Base-by-base conservation (phyloP, 2,888 invertebrate species). In the Chironomus riparius region DNA sequence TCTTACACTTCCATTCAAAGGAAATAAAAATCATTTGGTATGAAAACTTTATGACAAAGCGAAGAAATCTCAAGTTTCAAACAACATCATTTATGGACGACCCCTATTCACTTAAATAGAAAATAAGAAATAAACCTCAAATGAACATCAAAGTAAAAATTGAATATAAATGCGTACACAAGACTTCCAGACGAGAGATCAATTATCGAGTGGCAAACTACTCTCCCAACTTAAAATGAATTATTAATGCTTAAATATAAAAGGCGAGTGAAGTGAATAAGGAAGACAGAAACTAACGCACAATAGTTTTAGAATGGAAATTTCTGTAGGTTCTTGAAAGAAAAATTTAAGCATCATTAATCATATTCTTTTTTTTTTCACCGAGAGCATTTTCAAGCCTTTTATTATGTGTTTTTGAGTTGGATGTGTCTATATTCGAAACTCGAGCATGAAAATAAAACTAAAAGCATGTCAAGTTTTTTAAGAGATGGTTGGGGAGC, bases 151-250 rank as follows among this genome's bases (percentile, higher is more conserved):
- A 56, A 56, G 56, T 15, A 15, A n/a, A n/a, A 56, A 56, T 18
- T 56, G 18, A 56, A 56, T 56, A 18, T 18, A 56, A 56, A 18
- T 56, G n/a, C 56, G 18, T 56, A 18, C 56, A 18, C 18, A 15
- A 56, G 56, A 56, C 56, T 56, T 38, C n/a, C 56, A 56, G 56
- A 56, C 56, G 56, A 62, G 62, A 62, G 72, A 72, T 72, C 72
- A 72, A 72, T 72, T 72, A 72, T 72, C 72, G 72, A 72, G 61
- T 72, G 62, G 72, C 72, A 62, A 61, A 72, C 22, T 38, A 24
- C 61, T 72, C 72, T 72, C 24, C 22, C n/a, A 38, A 18, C 15
- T 56, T 56, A 18, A 18, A 71, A 71, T 71, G 71, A 71, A 71
- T 71, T 71, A 71, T 70, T 5, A 70, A 70, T 13, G 47, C n/a